These are phyloP conservation scores for Vannuccia rotundouncinata DNA, from an alignment of 2,888 invertebrate species.

Conservation along the genomic window DNA sequence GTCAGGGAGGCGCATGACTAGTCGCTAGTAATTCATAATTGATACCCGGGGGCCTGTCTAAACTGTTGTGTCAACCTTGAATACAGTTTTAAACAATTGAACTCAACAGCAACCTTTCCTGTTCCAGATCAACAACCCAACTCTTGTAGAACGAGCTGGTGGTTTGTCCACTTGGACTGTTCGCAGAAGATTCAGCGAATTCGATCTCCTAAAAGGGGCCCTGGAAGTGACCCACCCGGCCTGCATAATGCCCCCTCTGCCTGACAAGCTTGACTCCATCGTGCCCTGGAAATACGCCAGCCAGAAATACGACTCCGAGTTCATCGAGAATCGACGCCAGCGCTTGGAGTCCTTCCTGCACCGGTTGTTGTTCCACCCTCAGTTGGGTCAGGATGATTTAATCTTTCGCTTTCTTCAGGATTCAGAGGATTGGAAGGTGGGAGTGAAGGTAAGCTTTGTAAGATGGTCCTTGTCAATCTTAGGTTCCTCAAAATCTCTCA, in stretches of 20 bases:
- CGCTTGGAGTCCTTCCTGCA: conserved; percentile 36
- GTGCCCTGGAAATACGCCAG: conserved; percentile 69
- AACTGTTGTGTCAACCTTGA: no score
- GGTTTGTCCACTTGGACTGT: conserved; percentile 23
- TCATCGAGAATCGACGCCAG: conserved; percentile 36
- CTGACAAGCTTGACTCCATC: conserved; percentile 71
- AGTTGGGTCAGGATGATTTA: conserved; percentile 10
- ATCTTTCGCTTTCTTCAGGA: conserved; percentile 4
- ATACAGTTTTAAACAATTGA: no score
- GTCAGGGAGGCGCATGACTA: no score
- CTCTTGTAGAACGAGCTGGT: background rate
- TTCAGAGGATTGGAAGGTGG: conserved; percentile 4
- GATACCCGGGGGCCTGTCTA: no score
- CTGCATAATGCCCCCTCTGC: conserved; percentile 71
- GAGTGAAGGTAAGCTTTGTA: background rate
- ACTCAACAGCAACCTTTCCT: background rate
- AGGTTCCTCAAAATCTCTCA: no score
- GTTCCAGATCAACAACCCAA: background rate
- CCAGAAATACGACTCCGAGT: conserved; percentile 68
- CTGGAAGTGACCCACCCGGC: conserved; percentile 72
- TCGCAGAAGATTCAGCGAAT: conserved; percentile 70
- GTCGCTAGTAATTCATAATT: no score
- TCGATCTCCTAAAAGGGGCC: conserved; percentile 72
- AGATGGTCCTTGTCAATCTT: no score
- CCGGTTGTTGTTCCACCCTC: conserved; percentile 26